Evolutionary conservation across 2,797 vertebrate species (phyloP), one percentile per base, ranked within the genome.

Genomic region (Chiroxiphia lanceolata): DNA sequence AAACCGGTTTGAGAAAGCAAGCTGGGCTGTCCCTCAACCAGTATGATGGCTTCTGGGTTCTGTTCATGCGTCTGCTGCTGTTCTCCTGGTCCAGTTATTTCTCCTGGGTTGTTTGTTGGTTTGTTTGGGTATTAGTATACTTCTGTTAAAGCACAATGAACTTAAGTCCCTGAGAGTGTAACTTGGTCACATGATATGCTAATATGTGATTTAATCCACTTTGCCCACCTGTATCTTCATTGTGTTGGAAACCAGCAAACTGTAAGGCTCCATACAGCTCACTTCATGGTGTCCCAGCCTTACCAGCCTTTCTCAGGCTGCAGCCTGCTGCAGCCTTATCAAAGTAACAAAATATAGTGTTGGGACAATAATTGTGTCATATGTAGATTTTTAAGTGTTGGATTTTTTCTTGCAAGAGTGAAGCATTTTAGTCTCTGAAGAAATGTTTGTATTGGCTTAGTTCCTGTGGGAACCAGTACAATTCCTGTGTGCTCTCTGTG

Each of bases 181-280:
- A 27, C 26, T 59, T 38, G 27, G 26, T 31, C 8, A 9, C 5
- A 4, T 75, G 4, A 2, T 38, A 20, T 21, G 4, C 9, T 54
- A 44, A 3, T 14, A 4, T 3, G 29, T 56, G 31, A 75, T n/a
- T 83, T 67, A 48, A 56, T 59, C 31, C 10, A 11, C 6, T 9
- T 25, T 36, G 7, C 4, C n/a, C 9, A 26, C 5, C 8, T 51
- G 0, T 54, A 0, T 38, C 31, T 59, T 26, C 31, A 4, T 31
- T 29, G 10, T n/a, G 17, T 10, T 69, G 70, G 51, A 67, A 91
- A 33, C 11, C 44, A 74, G 54, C 36, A 40, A 8, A 10, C 13
- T 75, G 40, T 7, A 53, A 67, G 50, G 10, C 38, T 74, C 53
- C 15, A 3, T 45, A 11, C 19, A 65, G 65, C 10, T 29, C 38